Conservation (phyloP, 2,888 invertebrate species). For the Clunio marinus region DNA sequence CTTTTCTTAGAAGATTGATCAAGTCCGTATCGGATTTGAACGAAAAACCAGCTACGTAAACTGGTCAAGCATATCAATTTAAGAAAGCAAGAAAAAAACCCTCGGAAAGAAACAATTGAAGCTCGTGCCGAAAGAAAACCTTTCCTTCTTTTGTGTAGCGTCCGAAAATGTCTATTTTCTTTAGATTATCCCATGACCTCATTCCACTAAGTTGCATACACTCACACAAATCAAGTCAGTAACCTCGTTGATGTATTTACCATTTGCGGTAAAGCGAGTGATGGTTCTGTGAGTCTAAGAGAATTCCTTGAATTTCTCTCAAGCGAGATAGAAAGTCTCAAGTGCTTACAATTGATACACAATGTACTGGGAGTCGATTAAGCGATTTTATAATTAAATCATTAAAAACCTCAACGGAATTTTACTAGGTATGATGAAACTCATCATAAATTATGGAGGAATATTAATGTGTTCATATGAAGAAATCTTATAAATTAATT, state of each 20-base stretch:
- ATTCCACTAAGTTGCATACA: background rate
- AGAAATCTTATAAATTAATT: background rate
- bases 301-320: too few relatives aligned
- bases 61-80: slow-evolving; percentile 7
- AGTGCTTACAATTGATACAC: background rate
- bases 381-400: background rate
- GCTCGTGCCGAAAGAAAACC: slow-evolving; percentile 8
- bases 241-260: background rate
- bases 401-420: background rate
- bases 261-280: slow-evolving; percentile 1
- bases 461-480: slow-evolving; percentile 4
- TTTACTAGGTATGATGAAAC: slow-evolving; percentile 1
- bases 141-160: too few relatives aligned
- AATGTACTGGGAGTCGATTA: background rate
- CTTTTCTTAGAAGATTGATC: too few relatives aligned
- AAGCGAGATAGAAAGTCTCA: background rate
- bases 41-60: background rate
- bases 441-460: too few relatives aligned
- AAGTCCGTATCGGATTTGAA: background rate
- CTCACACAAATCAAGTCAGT: too few relatives aligned
- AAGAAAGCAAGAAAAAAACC: background rate
- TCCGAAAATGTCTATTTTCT: too few relatives aligned
- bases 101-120: background rate
- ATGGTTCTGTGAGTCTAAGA: background rate
- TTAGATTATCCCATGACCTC: background rate